phyloP scores from a whole-genome alignment of 1,140 invertebrate genomes.

The Penaeus japonicus region DNA sequence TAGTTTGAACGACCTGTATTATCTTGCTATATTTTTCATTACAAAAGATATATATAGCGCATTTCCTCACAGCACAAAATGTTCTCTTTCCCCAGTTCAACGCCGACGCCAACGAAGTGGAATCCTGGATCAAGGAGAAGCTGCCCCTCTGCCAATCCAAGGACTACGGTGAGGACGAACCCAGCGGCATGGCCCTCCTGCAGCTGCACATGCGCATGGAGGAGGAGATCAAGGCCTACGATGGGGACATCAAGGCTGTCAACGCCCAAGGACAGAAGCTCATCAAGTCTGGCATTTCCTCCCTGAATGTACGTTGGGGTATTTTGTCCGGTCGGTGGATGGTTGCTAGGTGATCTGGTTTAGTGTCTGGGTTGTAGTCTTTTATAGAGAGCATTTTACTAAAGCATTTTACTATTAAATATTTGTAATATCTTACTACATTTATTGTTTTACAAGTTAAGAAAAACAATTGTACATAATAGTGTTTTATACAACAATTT shows the following conservation, averaged over 20 bases:
- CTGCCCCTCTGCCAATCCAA: constrained; percentile 84
- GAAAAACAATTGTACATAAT: too few species aligned
- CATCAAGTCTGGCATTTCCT: constrained; percentile 79
- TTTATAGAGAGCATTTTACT: too few species aligned
- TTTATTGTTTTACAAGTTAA: too few species aligned
- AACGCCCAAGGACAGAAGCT: constrained; percentile 85
- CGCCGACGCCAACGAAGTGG: constrained; percentile 96
- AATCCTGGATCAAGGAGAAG: constrained; percentile 96
- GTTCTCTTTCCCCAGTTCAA: constrained; percentile 76
- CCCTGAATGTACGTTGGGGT: constrained; percentile 70
- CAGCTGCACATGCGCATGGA: constrained; percentile 87
- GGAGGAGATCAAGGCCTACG: constrained; percentile 90
- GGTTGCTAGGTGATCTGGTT: too few species aligned
- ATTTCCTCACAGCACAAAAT: background rate
- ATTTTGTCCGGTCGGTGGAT: constrained; percentile 15
- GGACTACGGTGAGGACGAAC: constrained; percentile 90
- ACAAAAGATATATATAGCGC: too few species aligned
- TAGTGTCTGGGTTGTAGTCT: too few species aligned
- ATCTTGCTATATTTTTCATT: too few species aligned
- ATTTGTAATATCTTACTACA: background rate
- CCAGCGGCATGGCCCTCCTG: constrained; percentile 83
- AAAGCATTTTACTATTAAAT: too few species aligned
- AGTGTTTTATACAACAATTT: background rate
- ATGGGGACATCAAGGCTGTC: constrained; percentile 85
- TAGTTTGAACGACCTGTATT: too few species aligned